Percentiles rank a stretch among this genome's conserved stretches.
These are phyloP conservation scores for Silvanus unidentatus DNA, from an alignment of 2,888 invertebrate species.

Conservation along the genomic window DNA sequence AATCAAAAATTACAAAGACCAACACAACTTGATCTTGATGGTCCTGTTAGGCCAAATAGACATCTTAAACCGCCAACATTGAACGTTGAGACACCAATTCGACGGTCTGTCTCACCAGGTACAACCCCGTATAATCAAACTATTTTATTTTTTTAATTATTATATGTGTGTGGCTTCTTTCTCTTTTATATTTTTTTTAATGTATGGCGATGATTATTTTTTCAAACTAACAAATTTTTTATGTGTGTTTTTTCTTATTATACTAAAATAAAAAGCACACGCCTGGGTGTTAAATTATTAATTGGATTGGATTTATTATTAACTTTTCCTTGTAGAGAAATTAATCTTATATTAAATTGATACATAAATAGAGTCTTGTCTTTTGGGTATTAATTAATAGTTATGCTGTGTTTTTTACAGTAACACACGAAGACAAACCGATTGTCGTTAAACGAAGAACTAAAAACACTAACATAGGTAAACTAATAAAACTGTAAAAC, in stretches of 20 bases:
- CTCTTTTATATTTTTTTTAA: neutral
- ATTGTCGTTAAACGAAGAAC: slow-evolving; percentile 43
- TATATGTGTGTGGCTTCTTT: neutral
- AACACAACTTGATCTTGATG: slow-evolving; percentile 40
- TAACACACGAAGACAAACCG: slow-evolving; percentile 33
- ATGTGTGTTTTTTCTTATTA: neutral
- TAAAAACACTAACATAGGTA: slow-evolving; percentile 46
- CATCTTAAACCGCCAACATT: slow-evolving; percentile 35
- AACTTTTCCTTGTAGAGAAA: no score
- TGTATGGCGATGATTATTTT: neutral
- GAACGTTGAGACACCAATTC: slow-evolving; percentile 26
- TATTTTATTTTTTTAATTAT: no score
- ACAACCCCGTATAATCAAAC: neutral
- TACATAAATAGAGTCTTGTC: neutral
- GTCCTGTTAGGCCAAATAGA: slow-evolving; percentile 39
- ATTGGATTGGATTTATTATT: no score
- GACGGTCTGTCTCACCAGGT: slow-evolving; percentile 30
- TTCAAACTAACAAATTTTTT: neutral
- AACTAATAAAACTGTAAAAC: slow-evolving; percentile 23
- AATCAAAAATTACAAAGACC: slow-evolving; percentile 34
- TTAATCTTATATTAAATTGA: no score
- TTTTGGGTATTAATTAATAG: no score
- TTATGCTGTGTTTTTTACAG: neutral
- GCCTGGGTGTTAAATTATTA: no score
- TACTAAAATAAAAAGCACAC: no score